Percentiles rank a stretch among this genome's conserved stretches.
These are phyloP conservation scores for Pipra filicauda DNA, from an alignment of 2,113 vertebrate species.

Conservation along the genomic window DNA sequence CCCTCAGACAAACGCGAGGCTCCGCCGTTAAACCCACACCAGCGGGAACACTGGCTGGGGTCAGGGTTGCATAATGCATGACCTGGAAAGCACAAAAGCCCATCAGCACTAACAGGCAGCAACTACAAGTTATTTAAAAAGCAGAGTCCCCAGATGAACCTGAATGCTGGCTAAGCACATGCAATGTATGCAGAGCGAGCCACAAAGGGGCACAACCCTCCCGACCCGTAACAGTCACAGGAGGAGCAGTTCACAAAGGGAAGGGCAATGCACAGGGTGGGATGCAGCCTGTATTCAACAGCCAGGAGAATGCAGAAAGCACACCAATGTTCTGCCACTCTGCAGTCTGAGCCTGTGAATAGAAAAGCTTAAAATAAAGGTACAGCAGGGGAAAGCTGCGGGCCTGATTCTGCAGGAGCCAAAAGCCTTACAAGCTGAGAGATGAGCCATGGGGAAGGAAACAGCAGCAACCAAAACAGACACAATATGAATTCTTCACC, in stretches of 20 bases:
- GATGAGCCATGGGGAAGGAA: background rate
- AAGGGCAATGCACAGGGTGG: background rate
- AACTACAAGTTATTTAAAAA: background rate
- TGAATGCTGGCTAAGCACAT: background rate
- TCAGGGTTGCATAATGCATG: background rate
- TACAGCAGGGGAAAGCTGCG: background rate
- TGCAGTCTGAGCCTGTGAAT: background rate
- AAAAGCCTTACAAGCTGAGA: background rate
- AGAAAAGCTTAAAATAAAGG: background rate
- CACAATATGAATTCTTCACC: background rate
- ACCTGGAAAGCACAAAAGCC: conserved; percentile 14
- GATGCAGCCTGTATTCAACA: background rate
- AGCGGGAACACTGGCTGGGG: background rate
- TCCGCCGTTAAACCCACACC: background rate
- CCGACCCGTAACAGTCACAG: background rate
- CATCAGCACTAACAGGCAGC: background rate
- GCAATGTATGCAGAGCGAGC: background rate
- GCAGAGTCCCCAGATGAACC: background rate
- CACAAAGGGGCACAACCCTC: background rate
- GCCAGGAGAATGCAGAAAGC: conserved; percentile 34
- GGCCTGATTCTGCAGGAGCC: background rate
- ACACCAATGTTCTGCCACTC: background rate
- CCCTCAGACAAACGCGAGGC: background rate
- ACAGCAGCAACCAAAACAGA: background rate
- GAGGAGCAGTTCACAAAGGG: background rate